Evolutionary conservation across 1,140 invertebrate species (phyloP), one percentile per base, ranked within the genome.

Genomic region (Rhopalosiphum padi): DNA sequence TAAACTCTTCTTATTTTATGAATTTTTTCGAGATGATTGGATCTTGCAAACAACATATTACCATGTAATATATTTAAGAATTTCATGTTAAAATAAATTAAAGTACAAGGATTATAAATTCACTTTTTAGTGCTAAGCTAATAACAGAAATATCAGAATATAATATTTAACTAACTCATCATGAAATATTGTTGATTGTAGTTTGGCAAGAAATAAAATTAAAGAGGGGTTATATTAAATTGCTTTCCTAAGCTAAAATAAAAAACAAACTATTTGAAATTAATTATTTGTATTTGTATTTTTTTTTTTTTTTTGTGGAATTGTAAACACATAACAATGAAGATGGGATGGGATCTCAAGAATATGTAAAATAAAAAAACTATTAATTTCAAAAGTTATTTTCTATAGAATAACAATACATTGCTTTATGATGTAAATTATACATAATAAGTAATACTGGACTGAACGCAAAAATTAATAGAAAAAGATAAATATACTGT

Each of bases 11-110:
- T 91, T 8, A 91, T 35, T 35, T 25, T 35, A 77, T 91, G 60
- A 82, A 46, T 91, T 91, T 35, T 91, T 46, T 77, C 2, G 46
- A 82, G 60, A 48, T 48, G 68, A 82, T 91, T 91, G 22, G 11
- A 90, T 37, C 35, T 53, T 30, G 37, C 25, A 82, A 48, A 82
- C 18, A 43, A 68, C 30, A 82, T 48, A 41, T 60, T 90, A 82
- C 21, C 18, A 41, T 85, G 4, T 82, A 82, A 7, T 82, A 82
- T 35, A 37, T 37, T 82, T 82, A 35, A 82, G 35, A 82, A 82
- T 82, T 18, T n/a, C 35, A 37, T 82, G 11, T 6, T 35, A 82
- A 37, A 82, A 35, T 82, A 35, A 21, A 82, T 35, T 1, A 82
- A 82, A 22, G 5, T 82, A 37, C 0, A 68, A 68, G 30, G 15